Conservation (phyloP, 2,113 vertebrate genomes). For the Anthoscopus minutus region DNA sequence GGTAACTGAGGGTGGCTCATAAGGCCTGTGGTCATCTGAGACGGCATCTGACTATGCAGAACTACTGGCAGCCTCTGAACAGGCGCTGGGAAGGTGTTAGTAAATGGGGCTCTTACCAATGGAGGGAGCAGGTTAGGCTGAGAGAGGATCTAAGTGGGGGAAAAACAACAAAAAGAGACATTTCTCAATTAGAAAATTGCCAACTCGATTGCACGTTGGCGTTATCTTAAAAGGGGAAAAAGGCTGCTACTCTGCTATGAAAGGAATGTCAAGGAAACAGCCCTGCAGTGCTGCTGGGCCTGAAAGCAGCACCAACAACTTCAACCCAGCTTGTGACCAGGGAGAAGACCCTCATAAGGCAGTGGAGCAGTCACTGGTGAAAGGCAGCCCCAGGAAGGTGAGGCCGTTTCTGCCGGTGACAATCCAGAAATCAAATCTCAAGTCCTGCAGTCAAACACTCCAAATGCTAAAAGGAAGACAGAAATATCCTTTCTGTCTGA, state of each 20-base stretch:
- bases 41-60: conserved; percentile 79
- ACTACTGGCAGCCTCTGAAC: conserved; percentile 89
- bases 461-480: not conserved
- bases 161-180: conserved; percentile 76
- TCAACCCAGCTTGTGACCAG: not conserved
- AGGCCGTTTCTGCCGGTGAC: not conserved
- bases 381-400: not conserved
- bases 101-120: conserved; percentile 88
- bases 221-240: conserved; percentile 30
- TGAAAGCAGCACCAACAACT: not conserved
- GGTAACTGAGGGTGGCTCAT: conserved; percentile 89
- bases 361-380: not conserved
- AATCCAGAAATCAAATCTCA: not conserved
- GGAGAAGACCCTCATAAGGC: not conserved
- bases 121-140: conserved; percentile 95
- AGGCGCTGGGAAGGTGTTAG: conserved; percentile 89
- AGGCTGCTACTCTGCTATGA: conserved; percentile 9
- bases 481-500: not conserved
- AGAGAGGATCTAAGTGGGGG: conserved; percentile 85
- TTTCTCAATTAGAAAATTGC: conserved; percentile 66
- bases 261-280: not conserved
- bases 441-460: not conserved
- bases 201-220: conserved; percentile 55
- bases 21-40: conserved; percentile 87
- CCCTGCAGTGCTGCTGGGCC: not conserved